These are phyloP conservation scores for Teleiodes luculella DNA, from an alignment of 2,888 invertebrate species.

Conservation along the genomic window DNA sequence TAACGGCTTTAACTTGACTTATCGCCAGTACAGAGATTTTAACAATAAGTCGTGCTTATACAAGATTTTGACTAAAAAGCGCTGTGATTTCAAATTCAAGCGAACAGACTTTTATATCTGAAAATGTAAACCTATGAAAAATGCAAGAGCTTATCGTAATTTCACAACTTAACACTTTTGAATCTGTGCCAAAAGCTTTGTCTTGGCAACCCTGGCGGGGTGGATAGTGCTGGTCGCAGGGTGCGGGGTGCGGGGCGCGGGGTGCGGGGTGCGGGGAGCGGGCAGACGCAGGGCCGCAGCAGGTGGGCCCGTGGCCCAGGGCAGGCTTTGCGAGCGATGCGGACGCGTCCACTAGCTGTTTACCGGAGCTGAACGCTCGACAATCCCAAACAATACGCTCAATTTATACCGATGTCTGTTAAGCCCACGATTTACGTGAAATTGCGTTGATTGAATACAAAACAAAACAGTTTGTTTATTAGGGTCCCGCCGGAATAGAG, in stretches of 20 bases:
- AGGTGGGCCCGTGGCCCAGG: background rate
- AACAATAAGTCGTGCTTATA: too few species aligned
- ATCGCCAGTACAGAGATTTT: too few species aligned
- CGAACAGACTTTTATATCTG: too few species aligned
- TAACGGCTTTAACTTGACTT: too few species aligned
- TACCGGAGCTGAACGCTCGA: background rate
- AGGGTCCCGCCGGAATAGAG: too few species aligned
- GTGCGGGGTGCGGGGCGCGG: background rate
- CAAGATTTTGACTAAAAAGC: too few species aligned
- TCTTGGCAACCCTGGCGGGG: background rate
- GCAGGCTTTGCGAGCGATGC: background rate
- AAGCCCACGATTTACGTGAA: background rate
- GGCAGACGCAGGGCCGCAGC: background rate
- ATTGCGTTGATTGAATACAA: too few species aligned
- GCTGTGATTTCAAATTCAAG: too few species aligned
- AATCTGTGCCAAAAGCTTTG: background rate
- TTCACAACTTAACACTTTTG: slow-evolving; percentile 2
- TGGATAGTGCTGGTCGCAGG: background rate
- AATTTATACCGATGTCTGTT: slow-evolving; percentile 3
- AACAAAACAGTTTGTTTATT: too few species aligned
- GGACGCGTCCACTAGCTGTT: background rate
- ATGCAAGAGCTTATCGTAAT: background rate
- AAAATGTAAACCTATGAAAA: background rate
- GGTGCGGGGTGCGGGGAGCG: too few species aligned
- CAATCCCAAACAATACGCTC: background rate